A percentile compares a stretch with the other conserved stretches of the same genome.
Evolutionary conservation across 2,797 vertebrate species (phyloP).

Genomic region (Mus spretus): DNA sequence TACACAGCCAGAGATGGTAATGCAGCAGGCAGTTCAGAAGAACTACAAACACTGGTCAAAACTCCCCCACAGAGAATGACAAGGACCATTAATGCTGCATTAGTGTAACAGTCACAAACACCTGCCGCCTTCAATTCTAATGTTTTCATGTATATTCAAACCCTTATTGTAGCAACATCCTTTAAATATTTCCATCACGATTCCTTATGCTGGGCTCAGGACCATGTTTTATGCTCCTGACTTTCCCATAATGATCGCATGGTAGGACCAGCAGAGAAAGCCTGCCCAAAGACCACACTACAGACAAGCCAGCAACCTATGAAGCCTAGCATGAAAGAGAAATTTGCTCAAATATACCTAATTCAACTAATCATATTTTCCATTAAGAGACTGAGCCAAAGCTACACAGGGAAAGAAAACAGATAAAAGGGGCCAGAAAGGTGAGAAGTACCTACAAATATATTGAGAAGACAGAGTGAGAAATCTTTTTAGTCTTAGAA

Average conservation of each 20-base stretch:
- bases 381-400: constrained; percentile 8
- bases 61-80: neutral
- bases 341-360: constrained; percentile 6
- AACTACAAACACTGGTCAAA: constrained; percentile 38
- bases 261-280: neutral
- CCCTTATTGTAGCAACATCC: neutral
- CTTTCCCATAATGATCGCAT: constrained; percentile 5
- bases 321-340: neutral
- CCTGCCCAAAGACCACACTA: constrained; percentile 8
- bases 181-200: constrained; percentile 36
- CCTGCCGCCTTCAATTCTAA: constrained; percentile 49
- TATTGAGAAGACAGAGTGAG: neutral
- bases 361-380: constrained; percentile 24
- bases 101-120: neutral
- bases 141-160: neutral
- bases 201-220: neutral
- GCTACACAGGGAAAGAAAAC: neutral
- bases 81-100: neutral
- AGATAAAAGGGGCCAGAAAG: constrained; percentile 3
- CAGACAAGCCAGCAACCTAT: neutral
- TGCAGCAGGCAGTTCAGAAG: constrained; percentile 37
- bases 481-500: constrained; percentile 29
- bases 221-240: constrained; percentile 35
- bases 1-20: constrained; percentile 63
- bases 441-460: neutral